These are phyloP conservation scores for Polylopha cassiicola DNA, from an alignment of 2,888 invertebrate genomes.

Conservation along the genomic window DNA sequence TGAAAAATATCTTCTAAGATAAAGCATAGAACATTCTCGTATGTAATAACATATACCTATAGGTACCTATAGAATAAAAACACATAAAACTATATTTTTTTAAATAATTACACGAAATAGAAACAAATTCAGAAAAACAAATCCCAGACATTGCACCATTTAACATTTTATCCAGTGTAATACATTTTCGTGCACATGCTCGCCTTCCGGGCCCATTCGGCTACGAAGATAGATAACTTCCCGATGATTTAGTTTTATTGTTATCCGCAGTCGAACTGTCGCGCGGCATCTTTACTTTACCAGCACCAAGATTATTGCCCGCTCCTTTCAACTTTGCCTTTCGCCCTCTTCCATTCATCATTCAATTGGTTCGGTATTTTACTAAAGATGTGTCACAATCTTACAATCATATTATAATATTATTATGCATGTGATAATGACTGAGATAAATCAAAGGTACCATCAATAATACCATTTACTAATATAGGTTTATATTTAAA, in stretches of 20 bases:
- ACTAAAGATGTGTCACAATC: no score
- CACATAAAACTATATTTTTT: no score
- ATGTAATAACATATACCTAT: no score
- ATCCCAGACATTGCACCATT: conserved; percentile 59
- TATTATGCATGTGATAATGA: no score
- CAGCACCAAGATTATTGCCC: conserved; percentile 29
- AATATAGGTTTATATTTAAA: no score
- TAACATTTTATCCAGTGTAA: conserved; percentile 60
- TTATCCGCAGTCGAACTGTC: conserved; percentile 66
- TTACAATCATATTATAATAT: no score
- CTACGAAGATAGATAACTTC: conserved; percentile 72
- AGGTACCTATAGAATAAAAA: no score
- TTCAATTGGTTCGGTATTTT: conserved; percentile 22
- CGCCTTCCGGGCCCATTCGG: conserved; percentile 52
- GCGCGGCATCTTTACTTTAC: conserved; percentile 34
- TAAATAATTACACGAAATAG: neutral
- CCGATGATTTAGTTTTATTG: conserved; percentile 77
- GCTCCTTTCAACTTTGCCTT: conserved; percentile 27
- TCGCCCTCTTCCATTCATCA: conserved; percentile 26
- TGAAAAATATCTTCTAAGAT: no score
- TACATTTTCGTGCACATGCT: conserved; percentile 60
- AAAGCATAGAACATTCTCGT: no score
- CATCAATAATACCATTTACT: no score
- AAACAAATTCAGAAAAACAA: conserved; percentile 42
- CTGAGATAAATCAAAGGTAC: no score